A percentile compares a stretch with the other conserved stretches of the same genome.
phyloP scores from a whole-genome alignment of 2,888 invertebrate species.

The Carpatolechia fugitivella region DNA sequence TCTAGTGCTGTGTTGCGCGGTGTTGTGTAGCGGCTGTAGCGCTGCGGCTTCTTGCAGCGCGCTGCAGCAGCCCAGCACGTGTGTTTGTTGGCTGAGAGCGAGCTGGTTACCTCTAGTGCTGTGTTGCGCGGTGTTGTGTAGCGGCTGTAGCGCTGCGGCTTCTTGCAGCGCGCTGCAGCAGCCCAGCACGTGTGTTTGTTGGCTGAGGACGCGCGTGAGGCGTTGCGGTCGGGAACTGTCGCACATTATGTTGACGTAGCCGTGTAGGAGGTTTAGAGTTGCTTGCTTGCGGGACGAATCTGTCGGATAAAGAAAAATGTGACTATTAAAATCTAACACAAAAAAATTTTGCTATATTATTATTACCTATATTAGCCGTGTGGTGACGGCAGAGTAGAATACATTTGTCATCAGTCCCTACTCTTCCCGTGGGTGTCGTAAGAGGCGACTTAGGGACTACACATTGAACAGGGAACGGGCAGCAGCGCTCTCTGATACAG shows the following conservation, averaged over 20 bases:
- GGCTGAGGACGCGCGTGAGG: slow-evolving; percentile 78
- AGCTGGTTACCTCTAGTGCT: slow-evolving; percentile 55
- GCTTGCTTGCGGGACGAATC: slow-evolving; percentile 81
- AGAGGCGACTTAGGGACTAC: too few relatives aligned
- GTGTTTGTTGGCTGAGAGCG: neutral
- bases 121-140: slow-evolving; percentile 52
- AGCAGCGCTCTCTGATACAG: too few relatives aligned
- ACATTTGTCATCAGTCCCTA: too few relatives aligned
- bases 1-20: slow-evolving; percentile 39
- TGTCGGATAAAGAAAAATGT: slow-evolving; percentile 30
- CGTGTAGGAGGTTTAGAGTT: slow-evolving; percentile 82
- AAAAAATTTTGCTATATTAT: too few relatives aligned
- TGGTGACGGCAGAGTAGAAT: too few relatives aligned
- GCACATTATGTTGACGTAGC: slow-evolving; percentile 81
- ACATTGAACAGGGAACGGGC: too few relatives aligned
- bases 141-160: slow-evolving; percentile 37
- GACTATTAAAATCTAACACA: too few relatives aligned
- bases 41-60: slow-evolving; percentile 45
- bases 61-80: slow-evolving; percentile 69
- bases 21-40: slow-evolving; percentile 54
- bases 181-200: slow-evolving; percentile 72
- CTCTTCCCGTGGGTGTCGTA: too few relatives aligned
- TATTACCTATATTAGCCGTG: neutral
- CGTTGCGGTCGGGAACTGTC: slow-evolving; percentile 62
- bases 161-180: slow-evolving; percentile 63